A percentile compares a stretch with the other conserved stretches of the same genome.
phyloP scores from a whole-genome alignment of 2,888 invertebrate genomes.

The Leptinotarsa juncta region DNA sequence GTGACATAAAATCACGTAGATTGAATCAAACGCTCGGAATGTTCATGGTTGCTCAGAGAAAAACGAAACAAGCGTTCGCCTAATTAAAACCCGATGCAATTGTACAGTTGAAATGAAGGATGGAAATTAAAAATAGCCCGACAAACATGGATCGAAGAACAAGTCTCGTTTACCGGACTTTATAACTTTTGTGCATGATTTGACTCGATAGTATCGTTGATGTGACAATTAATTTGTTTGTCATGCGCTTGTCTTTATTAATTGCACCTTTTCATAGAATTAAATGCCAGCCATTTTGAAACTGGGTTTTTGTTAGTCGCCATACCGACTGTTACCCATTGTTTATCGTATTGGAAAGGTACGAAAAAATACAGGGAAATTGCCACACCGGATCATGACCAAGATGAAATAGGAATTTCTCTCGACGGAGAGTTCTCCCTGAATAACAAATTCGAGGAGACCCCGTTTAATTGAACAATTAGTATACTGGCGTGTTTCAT shows the following conservation, averaged over 20 bases:
- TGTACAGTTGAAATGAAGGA: constrained; percentile 53
- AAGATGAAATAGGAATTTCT: constrained; percentile 10
- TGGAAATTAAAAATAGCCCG: constrained; percentile 56
- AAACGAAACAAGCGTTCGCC: constrained; percentile 50
- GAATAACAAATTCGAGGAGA: constrained; percentile 12
- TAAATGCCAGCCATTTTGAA: constrained; percentile 23
- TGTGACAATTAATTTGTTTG: constrained; percentile 55
- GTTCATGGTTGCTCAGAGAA: constrained; percentile 48
- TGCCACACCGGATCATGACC: constrained; percentile 14
- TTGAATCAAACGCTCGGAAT: constrained; percentile 51
- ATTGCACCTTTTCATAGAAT: constrained; percentile 31
- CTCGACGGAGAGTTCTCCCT: constrained; percentile 2
- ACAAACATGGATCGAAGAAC: constrained; percentile 54
- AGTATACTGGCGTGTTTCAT: constrained; percentile 7
- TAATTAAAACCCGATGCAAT: constrained; percentile 55
- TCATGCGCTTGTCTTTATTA: constrained; percentile 45
- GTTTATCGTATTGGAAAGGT: background rate
- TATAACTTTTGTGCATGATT: constrained; percentile 55
- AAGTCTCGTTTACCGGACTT: constrained; percentile 48
- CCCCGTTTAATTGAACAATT: constrained; percentile 16
- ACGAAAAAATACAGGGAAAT: constrained; percentile 6
- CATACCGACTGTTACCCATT: constrained; percentile 19
- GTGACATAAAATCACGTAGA: constrained; percentile 50
- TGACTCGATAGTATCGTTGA: constrained; percentile 51
- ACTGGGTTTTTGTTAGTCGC: constrained; percentile 14